Base-by-base conservation (phyloP, 2,797 vertebrate species). In the Chaenodraco wilsoni region DNA sequence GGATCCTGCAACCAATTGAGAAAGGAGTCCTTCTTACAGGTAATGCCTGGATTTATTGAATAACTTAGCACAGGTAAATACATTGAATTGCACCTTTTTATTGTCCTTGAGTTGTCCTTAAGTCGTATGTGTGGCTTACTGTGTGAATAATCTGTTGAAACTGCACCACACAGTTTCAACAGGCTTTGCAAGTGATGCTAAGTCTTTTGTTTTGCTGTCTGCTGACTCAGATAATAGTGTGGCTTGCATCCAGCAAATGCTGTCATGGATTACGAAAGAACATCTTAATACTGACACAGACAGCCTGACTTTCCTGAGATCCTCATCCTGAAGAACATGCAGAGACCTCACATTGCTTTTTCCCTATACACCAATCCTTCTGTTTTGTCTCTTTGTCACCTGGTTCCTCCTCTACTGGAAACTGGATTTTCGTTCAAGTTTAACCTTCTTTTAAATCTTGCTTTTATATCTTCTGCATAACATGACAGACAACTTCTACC, bases 401-500 rank as follows among this genome's bases (percentile, higher is more conserved):
- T 31, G 37, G 27, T 9, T 40, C 2, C 1, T 52, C 12, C 33
- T n/a, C 23, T 13, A n/a, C 45, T 13, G 21, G 17, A 58, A 60
- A 56, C 21, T 49, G n/a, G 8, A 37, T 46, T 69, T 70, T 14
- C 23, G 12, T 12, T 31, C 8, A 16, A 8, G 4, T 23, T 48
- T 43, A 12, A 57, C 12, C 33, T 51, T 46, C 4, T 40, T 37
- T 49, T n/a, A 3, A 16, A 21, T 9, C 50, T 0, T 40, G 10
- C 27, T 52, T 37, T 37, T 16, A 23, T 16, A 17, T 10, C 56
- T n/a, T 44, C 41, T 46, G 13, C 6, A 14, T 50, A 84, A 43
- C 55, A 94, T 93, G 92, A 4, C 72, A 0, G 40, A 79, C 0
- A 3, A 0, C 49, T 88, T 91, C 66, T 92, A 83, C 79, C 90